Base-by-base conservation (phyloP, 1,140 invertebrate genomes). In the Metaphire vulgaris region DNA sequence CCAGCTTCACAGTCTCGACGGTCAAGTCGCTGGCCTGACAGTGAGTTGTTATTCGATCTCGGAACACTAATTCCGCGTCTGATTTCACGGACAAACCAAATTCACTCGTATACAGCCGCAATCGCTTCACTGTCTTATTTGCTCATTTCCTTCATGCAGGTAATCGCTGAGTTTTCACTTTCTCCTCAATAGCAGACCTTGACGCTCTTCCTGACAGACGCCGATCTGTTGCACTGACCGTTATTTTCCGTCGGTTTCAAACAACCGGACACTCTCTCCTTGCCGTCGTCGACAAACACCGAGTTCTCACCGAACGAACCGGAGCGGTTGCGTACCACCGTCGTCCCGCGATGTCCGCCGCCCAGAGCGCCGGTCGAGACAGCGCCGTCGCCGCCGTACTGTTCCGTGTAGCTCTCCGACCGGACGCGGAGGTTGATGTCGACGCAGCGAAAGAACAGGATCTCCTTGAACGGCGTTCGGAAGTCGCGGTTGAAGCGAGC, bases 401-500 rank as follows among this genome's bases (percentile, higher is more conserved):
- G 66, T 41, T 78, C 74, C 0, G 74, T 69, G 74, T 76, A 78
- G 16, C 69, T 76, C 71, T 78, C 74, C 16, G 56, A 33, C 21
- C 74, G 67, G 28, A 78, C 32, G 30, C 74, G 74, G 31, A 26
- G 33, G 70, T 79, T 81, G 34, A 83, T 33, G 71, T 77, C 79
- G 0, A 81, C 80, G 75, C 82, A 84, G 66, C 82, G 80, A 28
- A 68, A 72, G 0, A 77, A 33, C 15, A 84, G 68, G 33, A 81
- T 72, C 31, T 79, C 74, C 21, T 81, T 80, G 85, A 98, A 98
- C 0, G 96, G 96, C 34, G 92, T 91, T 0, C 95, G 89, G 84
- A 96, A 98, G 84, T 98, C 98, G 81, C 97, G 94, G 86, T 97
- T 97, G 87, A 98, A 97, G 85, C 95, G 96, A 0, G 96, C 95